Evolutionary conservation across 2,113 vertebrate species (phyloP).

Genomic region (Cyprinodon variegatus): DNA sequence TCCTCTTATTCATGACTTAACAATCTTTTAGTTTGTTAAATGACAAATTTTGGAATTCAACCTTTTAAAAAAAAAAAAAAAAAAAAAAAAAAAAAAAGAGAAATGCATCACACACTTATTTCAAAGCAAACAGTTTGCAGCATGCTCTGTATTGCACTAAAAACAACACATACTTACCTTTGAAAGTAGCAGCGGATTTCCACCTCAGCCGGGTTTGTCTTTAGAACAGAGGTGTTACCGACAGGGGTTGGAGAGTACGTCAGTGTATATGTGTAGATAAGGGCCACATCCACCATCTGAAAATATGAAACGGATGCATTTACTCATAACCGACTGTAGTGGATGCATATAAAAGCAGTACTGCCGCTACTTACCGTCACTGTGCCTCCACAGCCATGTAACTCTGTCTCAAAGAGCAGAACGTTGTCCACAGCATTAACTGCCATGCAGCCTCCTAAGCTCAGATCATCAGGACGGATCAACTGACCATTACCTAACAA

Average conservation of each 20-base stretch:
- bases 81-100: no score
- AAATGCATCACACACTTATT: no score
- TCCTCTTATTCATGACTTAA: no score
- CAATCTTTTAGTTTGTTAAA: no score
- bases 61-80: no score
- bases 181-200: constrained; percentile 66
- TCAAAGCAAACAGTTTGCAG: no score
- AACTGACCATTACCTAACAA: constrained; percentile 63
- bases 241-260: constrained; percentile 57
- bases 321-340: not conserved
- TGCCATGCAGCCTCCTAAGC: constrained; percentile 64
- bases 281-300: constrained; percentile 63
- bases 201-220: constrained; percentile 55
- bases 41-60: no score
- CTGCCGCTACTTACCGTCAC: constrained; percentile 25
- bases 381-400: constrained; percentile 61
- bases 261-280: constrained; percentile 70
- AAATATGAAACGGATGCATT: not conserved
- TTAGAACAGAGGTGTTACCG: constrained; percentile 49
- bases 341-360: not conserved
- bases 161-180: constrained; percentile 53
- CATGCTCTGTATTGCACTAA: no score
- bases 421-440: not conserved
- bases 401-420: constrained; percentile 51
- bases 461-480: constrained; percentile 57